Base-by-base conservation (phyloP, 1,140 invertebrate genomes). In the Nylanderia fulva region DNA sequence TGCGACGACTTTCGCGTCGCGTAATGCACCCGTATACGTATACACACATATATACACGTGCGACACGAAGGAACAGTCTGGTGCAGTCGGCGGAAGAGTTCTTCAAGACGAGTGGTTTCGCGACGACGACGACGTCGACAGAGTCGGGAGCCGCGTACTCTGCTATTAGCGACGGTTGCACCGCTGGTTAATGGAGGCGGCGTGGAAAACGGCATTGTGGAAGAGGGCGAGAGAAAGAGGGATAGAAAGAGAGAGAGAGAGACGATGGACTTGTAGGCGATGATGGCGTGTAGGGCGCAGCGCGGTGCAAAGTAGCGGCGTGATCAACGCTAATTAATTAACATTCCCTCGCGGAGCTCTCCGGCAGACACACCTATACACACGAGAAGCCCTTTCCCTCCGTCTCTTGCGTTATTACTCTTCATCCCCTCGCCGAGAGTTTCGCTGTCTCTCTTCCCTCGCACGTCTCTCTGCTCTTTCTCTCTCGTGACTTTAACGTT, bases 321-420 rank as follows among this genome's bases (percentile, higher is more conserved):
- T 88, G 88, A 91, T 91, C 90, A 89, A 91, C 86, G 86, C 90
- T 91, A 91, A 91, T 91, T 91, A 91, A 91, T 89, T 89, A 89
- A 89, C 88, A 89, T 89, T 90, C 86, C 83, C 89, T 86, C 75
- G 84, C 84, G 85, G 79, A 89, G 75, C 74, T 89, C 84, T 88
- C 88, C 60, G 88, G 79, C 60, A 90, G 89, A 90, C 86, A 88
- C 89, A 90, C 89, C 86, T 90, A 86, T 74, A 89, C 74, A 71
- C 21, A 52, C 74, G 63, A 72, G 87, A 75, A 88, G 56, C 56
- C 42, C 66, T 24, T 58, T 42, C 52, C 76, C 42, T 36, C 52
- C 76, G 33, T 36, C 54, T 58, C 82, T n/a, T 36, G 11, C 42
- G 27, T 33, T 48, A 29, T 71, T 66, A 39, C 58, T 58, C 72